Evolutionary conservation across 2,113 vertebrate species (phyloP).

Genomic region (Myocastor coypus): DNA sequence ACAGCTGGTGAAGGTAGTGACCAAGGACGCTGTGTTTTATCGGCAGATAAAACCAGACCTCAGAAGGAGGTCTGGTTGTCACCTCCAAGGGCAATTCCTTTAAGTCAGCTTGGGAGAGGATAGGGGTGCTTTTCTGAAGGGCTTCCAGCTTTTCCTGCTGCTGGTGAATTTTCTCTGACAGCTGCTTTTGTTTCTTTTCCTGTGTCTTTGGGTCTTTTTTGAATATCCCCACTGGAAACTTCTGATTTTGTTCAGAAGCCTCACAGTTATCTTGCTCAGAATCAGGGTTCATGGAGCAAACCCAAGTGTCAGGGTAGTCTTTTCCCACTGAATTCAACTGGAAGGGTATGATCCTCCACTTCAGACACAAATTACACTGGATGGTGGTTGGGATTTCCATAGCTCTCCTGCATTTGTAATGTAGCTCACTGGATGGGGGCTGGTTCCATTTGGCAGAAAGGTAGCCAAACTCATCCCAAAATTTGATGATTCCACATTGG

Average conservation of each 20-base stretch:
- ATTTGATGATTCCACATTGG: constrained; percentile 97
- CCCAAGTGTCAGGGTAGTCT: constrained; percentile 97
- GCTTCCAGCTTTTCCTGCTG: constrained; percentile 96
- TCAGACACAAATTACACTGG: constrained; percentile 97
- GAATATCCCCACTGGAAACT: constrained; percentile 93
- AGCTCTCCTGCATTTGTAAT: constrained; percentile 95
- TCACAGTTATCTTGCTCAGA: constrained; percentile 95
- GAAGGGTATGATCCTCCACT: constrained; percentile 98
- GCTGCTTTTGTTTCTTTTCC: constrained; percentile 95
- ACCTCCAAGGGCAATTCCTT: constrained; percentile 94
- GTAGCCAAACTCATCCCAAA: constrained; percentile 99
- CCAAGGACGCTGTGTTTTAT: constrained; percentile 90
- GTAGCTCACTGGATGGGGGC: constrained; percentile 92
- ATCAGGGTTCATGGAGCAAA: constrained; percentile 97
- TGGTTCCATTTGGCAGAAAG: constrained; percentile 98
- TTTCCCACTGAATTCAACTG: constrained; percentile 96
- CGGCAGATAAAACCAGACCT: constrained; percentile 88
- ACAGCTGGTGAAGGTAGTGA: constrained; percentile 95
- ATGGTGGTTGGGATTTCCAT: constrained; percentile 99
- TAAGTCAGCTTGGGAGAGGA: constrained; percentile 93
- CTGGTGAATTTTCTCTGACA: constrained; percentile 94
- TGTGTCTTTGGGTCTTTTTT: constrained; percentile 92
- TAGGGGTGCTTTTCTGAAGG: constrained; percentile 93
- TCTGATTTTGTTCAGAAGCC: constrained; percentile 95
- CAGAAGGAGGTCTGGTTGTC: constrained; percentile 87